phyloP scores from a whole-genome alignment of 1,140 invertebrate genomes.

The Protaetia brevitarsis region DNA sequence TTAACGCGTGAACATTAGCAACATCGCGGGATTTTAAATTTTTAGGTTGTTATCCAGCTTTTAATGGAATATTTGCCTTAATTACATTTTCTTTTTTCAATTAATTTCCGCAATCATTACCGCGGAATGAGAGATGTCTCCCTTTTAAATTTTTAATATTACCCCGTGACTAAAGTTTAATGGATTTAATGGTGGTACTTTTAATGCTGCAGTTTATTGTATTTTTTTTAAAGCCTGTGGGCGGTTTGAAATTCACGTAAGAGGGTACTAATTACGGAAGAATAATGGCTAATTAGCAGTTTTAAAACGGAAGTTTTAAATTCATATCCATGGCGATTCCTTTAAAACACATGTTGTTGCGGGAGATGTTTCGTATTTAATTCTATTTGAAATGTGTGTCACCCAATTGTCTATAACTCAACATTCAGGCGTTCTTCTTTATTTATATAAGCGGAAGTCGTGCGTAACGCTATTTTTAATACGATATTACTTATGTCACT shows the following conservation, averaged over 20 bases:
- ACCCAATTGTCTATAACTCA: neutral
- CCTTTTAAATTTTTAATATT: neutral
- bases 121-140: neutral
- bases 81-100: constrained; percentile 16
- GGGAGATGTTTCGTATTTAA: too few species aligned
- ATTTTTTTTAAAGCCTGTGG: neutral
- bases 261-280: neutral
- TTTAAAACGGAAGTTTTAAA: neutral
- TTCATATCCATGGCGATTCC: neutral
- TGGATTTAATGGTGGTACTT: constrained; percentile 4
- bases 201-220: neutral
- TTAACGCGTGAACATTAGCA: neutral
- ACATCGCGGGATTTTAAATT: neutral
- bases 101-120: constrained; percentile 14
- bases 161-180: neutral
- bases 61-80: constrained; percentile 14
- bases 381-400: neutral
- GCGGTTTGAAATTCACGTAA: neutral
- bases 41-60: neutral
- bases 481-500: neutral
- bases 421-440: neutral
- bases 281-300: constrained; percentile 1
- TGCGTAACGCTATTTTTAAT: neutral
- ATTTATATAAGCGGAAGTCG: neutral
- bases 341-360: too few species aligned